Base-by-base conservation (phyloP, 2,888 invertebrate species). In the Macrophya annulata region DNA sequence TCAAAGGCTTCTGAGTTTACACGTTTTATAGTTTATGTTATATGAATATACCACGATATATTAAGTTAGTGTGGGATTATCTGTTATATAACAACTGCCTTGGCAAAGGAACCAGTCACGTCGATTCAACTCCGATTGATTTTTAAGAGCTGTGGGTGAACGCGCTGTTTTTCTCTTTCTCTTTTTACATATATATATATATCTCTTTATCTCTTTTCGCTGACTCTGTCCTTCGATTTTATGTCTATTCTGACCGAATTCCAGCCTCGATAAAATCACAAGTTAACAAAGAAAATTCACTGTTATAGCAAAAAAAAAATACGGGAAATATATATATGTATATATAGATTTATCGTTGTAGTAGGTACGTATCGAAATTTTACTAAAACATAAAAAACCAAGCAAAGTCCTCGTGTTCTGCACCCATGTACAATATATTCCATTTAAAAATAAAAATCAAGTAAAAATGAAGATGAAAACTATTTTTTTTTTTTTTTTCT, bases 151-250 rank as follows among this genome's bases (percentile, higher is more conserved):
- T 43, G 77, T 77, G 55, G 77, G 31, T 17, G 55, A 77, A 77
- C 51, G 25, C 12, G 37, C 15, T 43, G 10, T 2, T 10, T 74
- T 21, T 21, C n/a, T 45, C 21, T 72, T 43, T 43, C 72, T 43
- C 43, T 43, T n/a, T n/a, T n/a, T 72, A 17, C 10, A 12, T 31
- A 3, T 31, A n/a, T n/a, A n/a, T 31, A 31, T 31, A 31, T 3
- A 1, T n/a, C 72, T 45, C 9, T 48, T 25, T 17, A 10, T 82
- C 65, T 55, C 43, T 76, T 84, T 72, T n/a, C 51, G 17, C 55
- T 45, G 55, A 43, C 51, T 9, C 21, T 81, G 43, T 55, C 85
- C 86, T 85, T 87, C 79, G 83, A 86, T 86, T 86, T 86, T 86
- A 84, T 43, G 37, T 45, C 45, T 71, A 21, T 65, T 74, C 83